Percentiles rank a stretch among this genome's conserved stretches.
These are phyloP conservation scores for Anomalospiza imberbis DNA, from an alignment of 2,797 vertebrate species.

Conservation along the genomic window DNA sequence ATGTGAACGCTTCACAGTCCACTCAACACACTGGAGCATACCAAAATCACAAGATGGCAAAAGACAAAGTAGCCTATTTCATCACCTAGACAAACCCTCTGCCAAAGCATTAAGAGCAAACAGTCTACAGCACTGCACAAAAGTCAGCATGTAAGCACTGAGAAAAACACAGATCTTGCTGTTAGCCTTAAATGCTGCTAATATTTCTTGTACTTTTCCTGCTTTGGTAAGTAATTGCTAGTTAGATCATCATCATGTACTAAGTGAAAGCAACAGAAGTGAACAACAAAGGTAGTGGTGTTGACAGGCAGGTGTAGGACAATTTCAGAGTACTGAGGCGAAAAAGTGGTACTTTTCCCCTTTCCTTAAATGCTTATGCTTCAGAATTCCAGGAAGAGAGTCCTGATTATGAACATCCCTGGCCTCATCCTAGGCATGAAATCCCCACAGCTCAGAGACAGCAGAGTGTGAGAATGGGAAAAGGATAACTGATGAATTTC, in stretches of 20 bases:
- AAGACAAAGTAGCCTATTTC: background rate
- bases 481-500: background rate
- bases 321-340: background rate
- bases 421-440: background rate
- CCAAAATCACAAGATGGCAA: background rate
- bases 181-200: background rate
- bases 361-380: background rate
- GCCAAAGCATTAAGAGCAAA: background rate
- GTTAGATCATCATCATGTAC: background rate
- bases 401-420: background rate
- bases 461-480: background rate
- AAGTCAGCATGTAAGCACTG: background rate
- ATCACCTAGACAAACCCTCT: background rate
- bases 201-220: background rate
- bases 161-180: background rate
- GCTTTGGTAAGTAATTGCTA: background rate
- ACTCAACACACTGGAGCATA: background rate
- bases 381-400: background rate
- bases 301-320: background rate
- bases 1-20: background rate
- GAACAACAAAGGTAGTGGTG: background rate
- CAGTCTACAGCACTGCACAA: background rate
- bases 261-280: accelerated
- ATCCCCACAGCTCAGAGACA: background rate
- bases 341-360: background rate